Base-by-base conservation (phyloP, 2,888 invertebrate genomes). In the Lycia hirtaria region DNA sequence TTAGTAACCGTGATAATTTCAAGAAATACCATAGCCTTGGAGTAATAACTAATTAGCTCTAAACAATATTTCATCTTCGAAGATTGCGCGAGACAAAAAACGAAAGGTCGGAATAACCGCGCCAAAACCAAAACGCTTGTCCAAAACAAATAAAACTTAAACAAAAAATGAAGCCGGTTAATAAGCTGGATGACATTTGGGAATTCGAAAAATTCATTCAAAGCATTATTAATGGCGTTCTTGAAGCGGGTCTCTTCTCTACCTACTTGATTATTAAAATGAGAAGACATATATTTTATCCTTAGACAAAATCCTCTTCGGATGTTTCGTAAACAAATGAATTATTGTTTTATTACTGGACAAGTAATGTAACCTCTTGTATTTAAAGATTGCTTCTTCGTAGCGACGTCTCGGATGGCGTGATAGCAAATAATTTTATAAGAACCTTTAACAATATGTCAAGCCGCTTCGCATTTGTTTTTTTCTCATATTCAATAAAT, bases 131-230 rank as follows among this genome's bases (percentile, higher is more conserved):
- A 90, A 90, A 88, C 83, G 85, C 73, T 81, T 73, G 78, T 80
- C 83, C 85, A 88, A 90, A 90, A 87, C 88, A 88, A 91, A 89
- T 82, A 88, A 90, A 85, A 88, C 69, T 75, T 73, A 80, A 86
- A 88, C 86, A 91, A 91, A 89, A 90, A 92, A 88, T 87, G 85
- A 86, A 80, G 86, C 73, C 87, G 80, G 90, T 91, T 92, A 92
- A 91, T 92, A 90, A 92, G 90, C 88, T 88, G 88, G 88, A 91
- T 91, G 91, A 91, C 91, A 91, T 90, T 91, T 88, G 80, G 87
- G 91, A 90, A 92, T 90, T 91, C 83, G 81, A 90, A 89, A 90
- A 81, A 92, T 89, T 80, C 87, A 83, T 87, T 85, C 85, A 81
- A 87, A 85, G 78, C 80, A 87, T 88, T 85, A 90, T 89, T 91